A percentile compares a stretch with the other conserved stretches of the same genome.
phyloP scores from a whole-genome alignment of 2,797 vertebrate species.

The Sebastes cheni region DNA sequence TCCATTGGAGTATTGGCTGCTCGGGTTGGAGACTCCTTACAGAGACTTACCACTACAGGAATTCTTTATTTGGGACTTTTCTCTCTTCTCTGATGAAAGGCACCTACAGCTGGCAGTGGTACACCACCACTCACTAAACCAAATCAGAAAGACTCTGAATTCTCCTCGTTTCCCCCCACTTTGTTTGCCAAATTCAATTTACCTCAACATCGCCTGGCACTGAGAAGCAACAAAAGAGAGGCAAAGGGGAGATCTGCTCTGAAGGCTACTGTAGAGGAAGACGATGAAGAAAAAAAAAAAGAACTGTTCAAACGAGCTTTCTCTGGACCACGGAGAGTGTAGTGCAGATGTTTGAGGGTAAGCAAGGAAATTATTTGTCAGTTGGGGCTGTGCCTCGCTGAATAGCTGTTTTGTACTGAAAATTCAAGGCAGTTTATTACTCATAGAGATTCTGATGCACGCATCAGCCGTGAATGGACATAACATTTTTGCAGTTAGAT shows the following conservation, averaged over 20 bases:
- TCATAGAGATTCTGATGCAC: slow-evolving; percentile 68
- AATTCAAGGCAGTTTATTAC: slow-evolving; percentile 73
- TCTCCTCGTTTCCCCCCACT: slow-evolving; percentile 80
- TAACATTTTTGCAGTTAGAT: slow-evolving; percentile 68
- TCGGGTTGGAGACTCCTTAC: slow-evolving; percentile 89
- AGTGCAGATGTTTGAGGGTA: slow-evolving; percentile 75
- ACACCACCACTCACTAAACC: slow-evolving; percentile 89
- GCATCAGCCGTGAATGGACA: slow-evolving; percentile 65
- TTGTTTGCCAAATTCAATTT: slow-evolving; percentile 97
- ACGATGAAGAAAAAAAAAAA: slow-evolving; percentile 56
- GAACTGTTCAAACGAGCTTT: slow-evolving; percentile 68
- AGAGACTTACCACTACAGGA: slow-evolving; percentile 90
- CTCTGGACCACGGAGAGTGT: slow-evolving; percentile 69
- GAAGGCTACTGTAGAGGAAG: slow-evolving; percentile 74
- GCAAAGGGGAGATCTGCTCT: slow-evolving; percentile 72
- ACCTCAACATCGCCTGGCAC: slow-evolving; percentile 93
- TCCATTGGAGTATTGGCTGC: slow-evolving; percentile 93
- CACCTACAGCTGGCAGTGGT: slow-evolving; percentile 94
- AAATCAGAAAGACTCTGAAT: slow-evolving; percentile 92
- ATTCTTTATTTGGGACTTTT: slow-evolving; percentile 88
- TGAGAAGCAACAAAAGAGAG: slow-evolving; percentile 86
- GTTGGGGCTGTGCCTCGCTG: slow-evolving; percentile 71
- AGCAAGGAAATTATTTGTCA: slow-evolving; percentile 72
- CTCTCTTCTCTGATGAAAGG: slow-evolving; percentile 88
- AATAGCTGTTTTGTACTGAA: slow-evolving; percentile 71